Conservation (phyloP, 2,888 invertebrate species). For the Conus canariensis region DNA sequence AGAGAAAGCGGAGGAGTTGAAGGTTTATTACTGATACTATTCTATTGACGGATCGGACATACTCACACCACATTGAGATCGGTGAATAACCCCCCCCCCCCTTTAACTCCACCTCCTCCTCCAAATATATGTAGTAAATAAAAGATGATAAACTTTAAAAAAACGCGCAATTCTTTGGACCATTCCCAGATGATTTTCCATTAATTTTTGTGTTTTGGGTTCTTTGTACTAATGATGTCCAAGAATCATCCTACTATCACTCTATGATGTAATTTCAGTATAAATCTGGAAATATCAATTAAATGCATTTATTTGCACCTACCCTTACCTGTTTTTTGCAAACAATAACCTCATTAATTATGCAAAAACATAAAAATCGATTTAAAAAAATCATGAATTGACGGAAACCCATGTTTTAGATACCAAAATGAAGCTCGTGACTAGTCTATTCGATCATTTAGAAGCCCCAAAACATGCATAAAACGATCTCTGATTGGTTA, state of each 20-base stretch:
- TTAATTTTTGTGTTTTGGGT: background rate
- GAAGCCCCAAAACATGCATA: too few species aligned
- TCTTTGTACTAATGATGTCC: background rate
- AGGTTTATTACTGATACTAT: too few species aligned
- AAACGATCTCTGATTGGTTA: too few species aligned
- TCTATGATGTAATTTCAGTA: background rate
- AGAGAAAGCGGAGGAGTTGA: too few species aligned
- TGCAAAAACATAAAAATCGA: background rate
- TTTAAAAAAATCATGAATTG: background rate
- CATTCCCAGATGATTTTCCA: background rate
- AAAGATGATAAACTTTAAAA: too few species aligned
- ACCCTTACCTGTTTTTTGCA: background rate
- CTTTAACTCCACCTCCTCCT: too few species aligned
- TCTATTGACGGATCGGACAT: too few species aligned
- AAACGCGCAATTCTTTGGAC: too few species aligned
- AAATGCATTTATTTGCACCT: background rate
- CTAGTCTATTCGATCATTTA: background rate
- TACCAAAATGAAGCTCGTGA: background rate
- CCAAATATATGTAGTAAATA: too few species aligned
- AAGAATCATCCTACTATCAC: background rate
- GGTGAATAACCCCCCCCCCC: too few species aligned
- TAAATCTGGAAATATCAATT: background rate
- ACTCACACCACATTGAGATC: too few species aligned
- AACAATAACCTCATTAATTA: slow-evolving; percentile 7
- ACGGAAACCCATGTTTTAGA: background rate